Evolutionary conservation across 2,113 vertebrate species (phyloP).

Genomic region (Dasypus novemcinctus): DNA sequence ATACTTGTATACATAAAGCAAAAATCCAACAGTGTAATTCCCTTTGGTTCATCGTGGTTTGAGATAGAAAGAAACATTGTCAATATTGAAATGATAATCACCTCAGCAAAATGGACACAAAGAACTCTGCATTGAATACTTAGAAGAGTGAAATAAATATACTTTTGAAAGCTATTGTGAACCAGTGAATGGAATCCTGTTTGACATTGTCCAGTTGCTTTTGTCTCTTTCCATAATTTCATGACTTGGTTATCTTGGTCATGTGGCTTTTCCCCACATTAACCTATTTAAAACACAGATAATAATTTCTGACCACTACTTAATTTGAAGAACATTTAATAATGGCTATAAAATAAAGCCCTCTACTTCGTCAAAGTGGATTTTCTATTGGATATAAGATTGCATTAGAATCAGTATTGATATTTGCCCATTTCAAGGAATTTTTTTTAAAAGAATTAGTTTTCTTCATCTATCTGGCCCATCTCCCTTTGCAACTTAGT

Average conservation of each 20-base stretch:
- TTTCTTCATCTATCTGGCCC: not conserved
- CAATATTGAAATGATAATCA: conserved; percentile 5
- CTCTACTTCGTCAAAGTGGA: not conserved
- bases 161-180: not conserved
- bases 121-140: not conserved
- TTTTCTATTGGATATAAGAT: not conserved
- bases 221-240: not conserved
- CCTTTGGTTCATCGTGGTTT: not conserved
- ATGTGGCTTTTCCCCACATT: not conserved
- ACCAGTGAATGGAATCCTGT: not conserved
- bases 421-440: not conserved
- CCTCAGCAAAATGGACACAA: not conserved
- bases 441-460: not conserved
- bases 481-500: not conserved
- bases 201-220: not conserved
- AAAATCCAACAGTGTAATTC: not conserved
- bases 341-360: conserved; percentile 9
- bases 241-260: not conserved
- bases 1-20: not conserved
- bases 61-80: not conserved
- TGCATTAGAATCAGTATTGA: not conserved
- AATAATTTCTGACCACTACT: not conserved
- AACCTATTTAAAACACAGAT: not conserved
- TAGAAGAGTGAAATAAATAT: not conserved
- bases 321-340: conserved; percentile 25